Evolutionary conservation across 2,888 invertebrate genomes (phyloP), one percentile per base, ranked within the genome.

Genomic region (Orchesellides sinensis): DNA sequence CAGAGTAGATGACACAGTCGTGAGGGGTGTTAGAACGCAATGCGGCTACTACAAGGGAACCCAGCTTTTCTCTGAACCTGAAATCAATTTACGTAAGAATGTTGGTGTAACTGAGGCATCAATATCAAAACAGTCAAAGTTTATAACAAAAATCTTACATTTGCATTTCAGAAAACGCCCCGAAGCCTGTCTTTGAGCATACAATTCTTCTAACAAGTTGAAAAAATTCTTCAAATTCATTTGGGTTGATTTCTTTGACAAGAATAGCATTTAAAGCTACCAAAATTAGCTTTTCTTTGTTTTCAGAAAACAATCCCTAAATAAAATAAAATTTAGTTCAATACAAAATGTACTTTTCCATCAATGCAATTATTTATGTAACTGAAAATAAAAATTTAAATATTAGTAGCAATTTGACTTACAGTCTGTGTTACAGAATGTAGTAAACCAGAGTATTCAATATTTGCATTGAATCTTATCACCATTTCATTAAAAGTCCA

Each of bases 131-230:
- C n/a, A n/a, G n/a, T n/a, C n/a, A n/a, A n/a, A n/a, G n/a, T n/a
- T n/a, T 35, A 63, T 45, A 32, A 32, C 32, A 32, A 32, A 6
- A n/a, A 23, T 75, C 88, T 91, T 90, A 96, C 95, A 96, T 96
- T 65, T 95, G 93, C 84, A 98, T 91, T 85, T 94, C 94, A 10
- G 98, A 98, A 90, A 99, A 98, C 2, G 98, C 96, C 35, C 96
- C 95, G 90, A 98, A 99, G 1, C 99, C 99, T 59, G 98, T 96
- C 93, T 99, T 99, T 88, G 98, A 98, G 0, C 99, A 99, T 77
- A 99, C 95, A 14, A 99, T 91, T 87, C 99, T 91, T 29, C 98
- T 92, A 69, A 99, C 90, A 10, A 97, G 97, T 89, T 98, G 98
- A 91, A 99, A 98, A 90, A 98, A 97, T 0, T 96, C 95, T 91